Base-by-base conservation (phyloP, 2,797 vertebrate genomes). In the Atherinosoma microstoma region DNA sequence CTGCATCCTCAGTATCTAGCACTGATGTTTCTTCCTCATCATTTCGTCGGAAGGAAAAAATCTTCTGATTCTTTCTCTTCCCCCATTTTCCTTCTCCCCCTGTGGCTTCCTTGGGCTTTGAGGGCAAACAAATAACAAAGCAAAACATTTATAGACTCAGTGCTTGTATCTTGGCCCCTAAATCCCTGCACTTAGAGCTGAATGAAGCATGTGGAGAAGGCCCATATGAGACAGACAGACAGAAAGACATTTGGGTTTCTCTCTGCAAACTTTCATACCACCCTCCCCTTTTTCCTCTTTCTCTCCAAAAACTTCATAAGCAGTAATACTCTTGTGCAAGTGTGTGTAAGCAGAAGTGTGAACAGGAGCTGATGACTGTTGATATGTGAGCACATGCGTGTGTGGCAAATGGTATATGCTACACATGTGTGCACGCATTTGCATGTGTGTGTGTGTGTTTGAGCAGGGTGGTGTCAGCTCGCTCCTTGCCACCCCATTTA, bases 401-500 rank as follows among this genome's bases (percentile, higher is more conserved):
- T 83, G 76, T 61, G 62, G 70, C 73, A 79, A 81, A 78, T 75
- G 79, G 82, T 81, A 77, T 85, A 83, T 85, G 73, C 73, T 82
- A 75, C 84, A 84, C 79, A 69, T 84, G 87, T 86, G 87, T 85
- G 83, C 51, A 67, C 73, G 80, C 59, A 62, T 79, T 84, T 82
- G 81, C 78, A 81, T 84, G 87, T 70, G 86, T 84, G 34, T 35
- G 87, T 69, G 85, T 81, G 84, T 90, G 88, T 92, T 91, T 89
- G 81, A 89, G 88, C 91, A 79, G 91, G 89, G 93, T 90, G 94
- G 93, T 93, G 93, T 94, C 94, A 94, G 94, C 94, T 92, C 93
- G 93, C 91, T 93, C 94, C 95, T 98, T 98, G 96, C 94, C 97
- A 99, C 96, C 97, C 98, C 98, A 99, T 99, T 99, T 99, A 96